Evolutionary conservation across 2,888 invertebrate genomes (phyloP).

Genomic region (Mycalesis mineus): DNA sequence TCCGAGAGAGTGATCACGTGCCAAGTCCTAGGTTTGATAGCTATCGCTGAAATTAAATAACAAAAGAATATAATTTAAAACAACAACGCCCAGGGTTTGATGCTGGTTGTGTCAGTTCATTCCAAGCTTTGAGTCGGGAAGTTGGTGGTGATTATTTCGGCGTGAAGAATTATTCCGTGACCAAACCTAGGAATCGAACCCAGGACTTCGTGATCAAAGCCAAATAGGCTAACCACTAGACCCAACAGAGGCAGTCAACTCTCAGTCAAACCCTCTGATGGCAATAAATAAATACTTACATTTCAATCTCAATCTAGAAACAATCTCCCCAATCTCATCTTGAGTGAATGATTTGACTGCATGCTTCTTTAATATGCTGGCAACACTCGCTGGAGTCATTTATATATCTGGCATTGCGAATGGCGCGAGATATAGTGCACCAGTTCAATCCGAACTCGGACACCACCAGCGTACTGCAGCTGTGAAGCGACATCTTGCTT

Average conservation of each 20-base stretch:
- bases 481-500: constrained; percentile 47
- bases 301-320: constrained; percentile 44
- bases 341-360: constrained; percentile 36
- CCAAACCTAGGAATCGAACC: too few relatives aligned
- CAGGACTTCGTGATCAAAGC: too few relatives aligned
- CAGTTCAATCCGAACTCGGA: constrained; percentile 58
- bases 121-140: too few relatives aligned
- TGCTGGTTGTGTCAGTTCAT: too few relatives aligned
- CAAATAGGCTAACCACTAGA: too few relatives aligned
- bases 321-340: constrained; percentile 48
- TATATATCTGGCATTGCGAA: constrained; percentile 47
- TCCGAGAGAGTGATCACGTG: constrained; percentile 51
- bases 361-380: constrained; percentile 46
- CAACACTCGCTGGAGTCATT: constrained; percentile 51
- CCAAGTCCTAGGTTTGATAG: constrained; percentile 51
- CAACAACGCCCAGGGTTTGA: too few relatives aligned
- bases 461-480: constrained; percentile 42
- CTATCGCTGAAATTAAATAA: constrained; percentile 57
- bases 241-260: too few relatives aligned
- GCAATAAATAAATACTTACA: too few relatives aligned
- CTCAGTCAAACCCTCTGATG: too few relatives aligned
- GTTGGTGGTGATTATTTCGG: too few relatives aligned
- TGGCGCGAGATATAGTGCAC: constrained; percentile 44
- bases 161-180: too few relatives aligned
- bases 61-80: too few relatives aligned